Evolutionary conservation across 2,888 invertebrate genomes (phyloP), one percentile per base, ranked within the genome.

Genomic region (Embidobia sp.): DNA sequence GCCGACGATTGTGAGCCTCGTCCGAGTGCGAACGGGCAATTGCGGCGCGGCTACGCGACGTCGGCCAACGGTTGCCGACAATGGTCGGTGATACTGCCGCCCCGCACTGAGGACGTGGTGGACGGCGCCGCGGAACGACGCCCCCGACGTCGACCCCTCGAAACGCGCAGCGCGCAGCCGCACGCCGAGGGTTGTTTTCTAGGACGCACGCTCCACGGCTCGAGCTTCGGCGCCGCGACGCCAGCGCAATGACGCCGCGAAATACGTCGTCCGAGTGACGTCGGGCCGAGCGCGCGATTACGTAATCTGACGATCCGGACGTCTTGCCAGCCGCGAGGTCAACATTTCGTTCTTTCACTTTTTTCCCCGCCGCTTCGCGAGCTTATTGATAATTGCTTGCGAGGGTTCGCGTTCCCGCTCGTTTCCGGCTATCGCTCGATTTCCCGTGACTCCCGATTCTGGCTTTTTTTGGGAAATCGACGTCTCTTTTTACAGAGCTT

Each of bases 131-230:
- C 84, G 84, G 84, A 84, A 81, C 86, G 87, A 87, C 87, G 87
- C 86, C 85, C 85, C 87, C 86, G 82, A 84, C 84, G 84, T 81
- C 87, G 86, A 85, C 86, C 86, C 85, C 81, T 81, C 82, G 83
- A 80, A 80, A 74, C 82, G 80, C 73, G 70, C 59, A 57, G 22
- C 35, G 55, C 80, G 81, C 85, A 83, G 81, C 80, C 69, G 80
- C 84, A 79, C 78, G 46, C 40, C 35, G 40, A n/a, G n/a, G 42
- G 44, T 48, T 19, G 53, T 18, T 66, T 66, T 66, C 64, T 66
- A 53, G 55, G 57, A 51, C 74, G 74, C 74, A 74, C 35, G 40
- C 74, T 40, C 73, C 19, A 11, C n/a, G 10, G 27, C 5, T 33
- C 51, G 51, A n/a, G n/a, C n/a, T n/a, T n/a, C n/a, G n/a, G n/a